Evolutionary conservation across 2,888 invertebrate genomes (phyloP).

Genomic region (Argyra leucocephala): DNA sequence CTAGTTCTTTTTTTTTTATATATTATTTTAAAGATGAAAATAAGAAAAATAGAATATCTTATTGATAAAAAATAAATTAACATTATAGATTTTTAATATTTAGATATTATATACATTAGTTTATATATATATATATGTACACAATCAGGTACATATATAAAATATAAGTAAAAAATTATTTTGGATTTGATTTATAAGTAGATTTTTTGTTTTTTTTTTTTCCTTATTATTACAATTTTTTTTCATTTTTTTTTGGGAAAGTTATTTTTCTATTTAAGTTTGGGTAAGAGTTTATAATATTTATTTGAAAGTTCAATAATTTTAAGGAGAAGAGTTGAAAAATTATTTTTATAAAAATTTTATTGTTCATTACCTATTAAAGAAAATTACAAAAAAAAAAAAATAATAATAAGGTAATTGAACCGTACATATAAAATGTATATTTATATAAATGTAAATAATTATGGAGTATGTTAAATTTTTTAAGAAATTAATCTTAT

Average conservation of each 20-base stretch:
- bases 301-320: not conserved
- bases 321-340: not conserved
- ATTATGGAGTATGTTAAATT: no score
- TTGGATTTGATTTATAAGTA: conserved; percentile 1
- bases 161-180: not conserved
- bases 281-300: not conserved
- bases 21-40: not conserved
- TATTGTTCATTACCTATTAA: conserved; percentile 1
- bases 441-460: no score
- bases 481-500: no score
- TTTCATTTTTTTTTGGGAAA: not conserved
- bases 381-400: not conserved
- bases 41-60: not conserved
- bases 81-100: conserved; percentile 4
- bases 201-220: not conserved
- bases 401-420: no score
- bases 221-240: no score
- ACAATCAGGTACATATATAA: not conserved
- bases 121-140: not conserved
- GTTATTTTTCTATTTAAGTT: not conserved
- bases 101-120: not conserved
- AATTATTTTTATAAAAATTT: not conserved
- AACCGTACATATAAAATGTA: not conserved
- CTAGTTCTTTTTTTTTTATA: not conserved
- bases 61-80: conserved; percentile 6